phyloP scores from a whole-genome alignment of 1,140 invertebrate genomes.

The Diorhabda carinulata region DNA sequence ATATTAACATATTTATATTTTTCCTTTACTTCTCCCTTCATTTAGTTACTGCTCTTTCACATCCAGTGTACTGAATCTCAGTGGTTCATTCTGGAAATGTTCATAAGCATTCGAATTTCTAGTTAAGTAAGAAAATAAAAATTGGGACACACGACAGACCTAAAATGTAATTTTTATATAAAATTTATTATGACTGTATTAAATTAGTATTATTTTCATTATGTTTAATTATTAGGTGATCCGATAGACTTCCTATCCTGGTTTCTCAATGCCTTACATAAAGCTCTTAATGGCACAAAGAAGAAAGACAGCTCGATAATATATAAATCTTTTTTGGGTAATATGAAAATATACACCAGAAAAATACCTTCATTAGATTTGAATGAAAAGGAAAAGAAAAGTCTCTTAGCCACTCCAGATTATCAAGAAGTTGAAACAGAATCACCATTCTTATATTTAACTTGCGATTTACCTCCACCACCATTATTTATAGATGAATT shows the following conservation, averaged over 20 bases:
- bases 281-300: slow-evolving; percentile 83
- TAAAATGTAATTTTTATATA: background rate
- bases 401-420: slow-evolving; percentile 75
- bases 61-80: too few species aligned
- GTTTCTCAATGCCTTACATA: slow-evolving; percentile 92
- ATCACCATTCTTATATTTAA: slow-evolving; percentile 91
- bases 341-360: slow-evolving; percentile 90
- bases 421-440: slow-evolving; percentile 85
- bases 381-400: slow-evolving; percentile 81
- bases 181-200: slow-evolving; percentile 15
- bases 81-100: too few species aligned
- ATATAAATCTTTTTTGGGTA: slow-evolving; percentile 92
- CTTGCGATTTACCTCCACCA: slow-evolving; percentile 93
- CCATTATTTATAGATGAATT: slow-evolving; percentile 97
- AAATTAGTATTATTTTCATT: background rate
- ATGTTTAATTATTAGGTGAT: slow-evolving; percentile 65
- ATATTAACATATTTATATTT: too few species aligned
- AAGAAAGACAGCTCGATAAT: slow-evolving; percentile 86
- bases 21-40: too few species aligned
- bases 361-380: slow-evolving; percentile 93
- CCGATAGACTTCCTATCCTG: slow-evolving; percentile 95
- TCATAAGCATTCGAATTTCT: too few species aligned
- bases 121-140: too few species aligned
- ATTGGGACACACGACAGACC: too few species aligned
- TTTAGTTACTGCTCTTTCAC: too few species aligned